Base-by-base conservation (phyloP, 2,797 vertebrate species). In the Agapornis canus region DNA sequence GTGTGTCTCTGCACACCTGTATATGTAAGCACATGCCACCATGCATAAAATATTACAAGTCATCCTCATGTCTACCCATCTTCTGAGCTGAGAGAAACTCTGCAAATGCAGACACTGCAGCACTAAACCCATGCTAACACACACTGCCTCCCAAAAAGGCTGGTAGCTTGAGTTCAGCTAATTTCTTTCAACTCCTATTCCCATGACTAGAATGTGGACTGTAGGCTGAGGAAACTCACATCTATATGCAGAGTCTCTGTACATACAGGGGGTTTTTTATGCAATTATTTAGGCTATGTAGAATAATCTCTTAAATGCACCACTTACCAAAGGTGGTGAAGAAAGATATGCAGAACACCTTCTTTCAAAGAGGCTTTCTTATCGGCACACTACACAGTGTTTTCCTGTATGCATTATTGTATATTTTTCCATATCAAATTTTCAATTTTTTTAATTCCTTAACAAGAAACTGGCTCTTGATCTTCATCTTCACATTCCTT, bases 301-400 rank as follows among this genome's bases (percentile, higher is more conserved):
- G 15, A 79, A 59, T 10, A 15, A 63, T 37, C 27, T 25, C 31
- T 20, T 54, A 69, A 48, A 66, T 37, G 16, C 17, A 91, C 15
- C 31, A 61, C n/a, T 16, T 47, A 69, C 11, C 65, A 22, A 76
- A 69, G 10, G 13, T 29, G 5, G 5, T 37, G 42, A 90, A 54
- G n/a, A 83, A 77, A 42, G 22, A 75, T 78, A 78, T 12, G 12
- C 29, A 57, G 39, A 42, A 4, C 14, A 64, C 5, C 2, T 42
- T 51, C 43, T 49, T 51, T 59, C 20, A 49, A 76, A 40, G n/a
- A 32, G 37, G 23, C 13, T 45, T 73, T 57, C 39, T 83, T 48
- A 76, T 7, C 16, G 66, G 40, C 0, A 0, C 3, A 17, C 4
- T 42, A 35, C 3, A 31, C 7, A 56, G 1, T 20, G 25, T 39